phyloP scores from a whole-genome alignment of 1,140 invertebrate genomes.

The Pararge aegeria region DNA sequence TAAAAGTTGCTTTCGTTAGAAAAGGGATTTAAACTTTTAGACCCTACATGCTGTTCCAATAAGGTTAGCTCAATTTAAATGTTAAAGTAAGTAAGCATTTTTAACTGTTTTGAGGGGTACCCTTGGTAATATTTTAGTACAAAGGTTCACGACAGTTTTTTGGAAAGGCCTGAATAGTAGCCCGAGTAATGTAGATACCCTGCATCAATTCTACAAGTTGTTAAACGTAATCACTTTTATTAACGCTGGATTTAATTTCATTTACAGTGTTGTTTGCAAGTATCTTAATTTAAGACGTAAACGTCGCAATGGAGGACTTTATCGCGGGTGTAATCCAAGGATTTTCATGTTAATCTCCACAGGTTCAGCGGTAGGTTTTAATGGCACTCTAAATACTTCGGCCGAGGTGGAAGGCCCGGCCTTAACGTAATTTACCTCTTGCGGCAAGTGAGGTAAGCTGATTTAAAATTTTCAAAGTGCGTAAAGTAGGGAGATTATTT shows the following conservation, averaged over 20 bases:
- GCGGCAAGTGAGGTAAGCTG: constrained; percentile 6
- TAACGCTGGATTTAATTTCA: constrained; percentile 1
- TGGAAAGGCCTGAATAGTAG: too few relatives aligned
- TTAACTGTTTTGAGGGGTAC: too few relatives aligned
- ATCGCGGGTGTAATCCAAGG: constrained; percentile 37
- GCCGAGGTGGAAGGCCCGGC: constrained; percentile 32
- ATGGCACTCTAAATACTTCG: constrained; percentile 50
- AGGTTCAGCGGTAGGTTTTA: constrained; percentile 44
- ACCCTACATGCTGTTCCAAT: too few relatives aligned
- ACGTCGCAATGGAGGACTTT: constrained; percentile 28
- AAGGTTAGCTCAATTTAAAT: too few relatives aligned
- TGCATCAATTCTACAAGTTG: not conserved
- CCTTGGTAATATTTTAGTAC: too few relatives aligned
- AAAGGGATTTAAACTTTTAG: too few relatives aligned
- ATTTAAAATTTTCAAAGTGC: not conserved
- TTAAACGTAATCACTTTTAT: not conserved
- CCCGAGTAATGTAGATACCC: not conserved
- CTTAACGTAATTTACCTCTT: constrained; percentile 46
- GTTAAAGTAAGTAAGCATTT: too few relatives aligned
- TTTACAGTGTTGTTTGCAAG: constrained; percentile 15
- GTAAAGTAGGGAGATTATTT: not conserved
- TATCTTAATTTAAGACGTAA: constrained; percentile 25
- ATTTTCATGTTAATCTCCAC: constrained; percentile 42
- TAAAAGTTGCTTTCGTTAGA: too few relatives aligned
- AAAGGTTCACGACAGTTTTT: too few relatives aligned